Evolutionary conservation across 2,888 invertebrate genomes (phyloP).

Genomic region (Spatulosminthurus flaviceps): DNA sequence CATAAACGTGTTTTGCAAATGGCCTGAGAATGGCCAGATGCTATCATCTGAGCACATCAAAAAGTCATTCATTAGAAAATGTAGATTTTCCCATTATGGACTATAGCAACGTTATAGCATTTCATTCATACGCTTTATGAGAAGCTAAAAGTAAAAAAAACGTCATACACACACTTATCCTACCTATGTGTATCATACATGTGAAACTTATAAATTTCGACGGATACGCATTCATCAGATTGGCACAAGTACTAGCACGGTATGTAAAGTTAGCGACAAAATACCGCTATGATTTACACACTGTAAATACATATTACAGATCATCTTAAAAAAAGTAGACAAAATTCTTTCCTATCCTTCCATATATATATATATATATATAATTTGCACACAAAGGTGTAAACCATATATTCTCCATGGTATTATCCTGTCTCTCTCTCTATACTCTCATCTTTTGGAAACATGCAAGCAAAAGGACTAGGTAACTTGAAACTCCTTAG

Average conservation of each 20-base stretch:
- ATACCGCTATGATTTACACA: conserved; percentile 44
- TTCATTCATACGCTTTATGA: background rate
- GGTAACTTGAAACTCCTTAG: too few relatives aligned
- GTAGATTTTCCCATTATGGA: background rate
- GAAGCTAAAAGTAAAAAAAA: background rate
- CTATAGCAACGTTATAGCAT: background rate
- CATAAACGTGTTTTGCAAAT: background rate
- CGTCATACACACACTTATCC: too few relatives aligned
- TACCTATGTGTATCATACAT: background rate
- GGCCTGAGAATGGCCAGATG: background rate
- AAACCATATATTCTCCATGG: too few relatives aligned
- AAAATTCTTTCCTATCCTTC: background rate
- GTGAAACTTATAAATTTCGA: background rate
- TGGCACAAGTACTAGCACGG: background rate
- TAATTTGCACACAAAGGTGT: background rate
- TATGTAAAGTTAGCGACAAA: conserved; percentile 26
- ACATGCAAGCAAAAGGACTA: too few relatives aligned
- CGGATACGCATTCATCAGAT: conserved; percentile 9
- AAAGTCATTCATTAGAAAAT: conserved; percentile 14
- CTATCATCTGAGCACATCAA: background rate
- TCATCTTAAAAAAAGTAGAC: background rate
- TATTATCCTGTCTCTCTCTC: too few relatives aligned
- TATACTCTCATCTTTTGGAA: too few relatives aligned
- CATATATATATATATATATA: too few relatives aligned
- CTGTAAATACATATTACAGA: conserved; percentile 12